Conservation (phyloP, 2,888 invertebrate genomes). For the Thecocarcelia acutangulata region DNA sequence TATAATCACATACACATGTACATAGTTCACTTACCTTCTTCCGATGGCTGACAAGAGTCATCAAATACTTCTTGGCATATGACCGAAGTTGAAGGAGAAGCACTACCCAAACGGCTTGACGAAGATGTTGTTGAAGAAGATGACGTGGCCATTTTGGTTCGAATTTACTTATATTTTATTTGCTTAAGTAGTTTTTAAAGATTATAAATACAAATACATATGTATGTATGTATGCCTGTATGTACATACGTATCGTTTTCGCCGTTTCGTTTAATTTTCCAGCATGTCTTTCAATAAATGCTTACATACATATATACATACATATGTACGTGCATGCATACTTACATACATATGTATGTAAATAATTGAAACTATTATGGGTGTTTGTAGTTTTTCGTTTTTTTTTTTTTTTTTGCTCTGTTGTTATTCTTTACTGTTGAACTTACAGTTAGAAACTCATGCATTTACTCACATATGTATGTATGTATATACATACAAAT, state of each 20-base stretch:
- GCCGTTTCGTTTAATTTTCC: constrained; percentile 16
- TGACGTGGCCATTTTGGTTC: constrained; percentile 66
- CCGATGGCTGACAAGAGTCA: constrained; percentile 90
- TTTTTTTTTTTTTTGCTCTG: not conserved
- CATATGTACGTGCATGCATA: not conserved
- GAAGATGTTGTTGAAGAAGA: constrained; percentile 67
- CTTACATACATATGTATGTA: not conserved
- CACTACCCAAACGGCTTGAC: constrained; percentile 74
- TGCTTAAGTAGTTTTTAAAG: constrained; percentile 1
- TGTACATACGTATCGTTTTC: constrained; percentile 14
- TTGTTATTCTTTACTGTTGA: not conserved
- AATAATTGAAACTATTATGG: not conserved
- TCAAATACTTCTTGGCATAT: constrained; percentile 93
- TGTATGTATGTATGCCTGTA: too few relatives aligned
- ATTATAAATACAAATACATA: too few relatives aligned
- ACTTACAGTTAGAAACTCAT: not conserved
- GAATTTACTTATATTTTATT: not conserved
- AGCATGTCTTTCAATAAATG: constrained; percentile 36
- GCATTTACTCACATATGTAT: not conserved
- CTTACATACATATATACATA: too few relatives aligned
- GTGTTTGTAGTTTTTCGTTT: not conserved
- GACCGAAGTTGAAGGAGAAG: constrained; percentile 81
- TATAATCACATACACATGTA: not conserved
- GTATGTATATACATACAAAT: not conserved
- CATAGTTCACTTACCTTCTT: constrained; percentile 85